Conservation (phyloP, 2,113 vertebrate genomes). For the Corydoras sp. region DNA sequence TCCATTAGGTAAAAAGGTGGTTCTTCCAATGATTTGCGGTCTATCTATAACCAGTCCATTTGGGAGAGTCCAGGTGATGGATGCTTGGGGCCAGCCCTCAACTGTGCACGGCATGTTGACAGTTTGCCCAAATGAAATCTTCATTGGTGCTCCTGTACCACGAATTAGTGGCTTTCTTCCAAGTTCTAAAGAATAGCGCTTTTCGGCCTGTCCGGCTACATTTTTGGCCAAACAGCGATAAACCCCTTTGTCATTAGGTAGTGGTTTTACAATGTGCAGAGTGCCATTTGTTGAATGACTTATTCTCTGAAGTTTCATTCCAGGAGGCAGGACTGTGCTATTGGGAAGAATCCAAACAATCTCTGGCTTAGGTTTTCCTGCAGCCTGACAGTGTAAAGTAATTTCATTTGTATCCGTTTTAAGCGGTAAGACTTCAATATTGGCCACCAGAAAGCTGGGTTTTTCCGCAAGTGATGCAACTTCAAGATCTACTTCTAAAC, state of each 20-base stretch:
- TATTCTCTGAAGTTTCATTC: conserved; percentile 60
- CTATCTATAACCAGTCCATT: conserved; percentile 64
- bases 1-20: conserved; percentile 58
- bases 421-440: conserved; percentile 66
- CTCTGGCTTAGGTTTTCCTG: conserved; percentile 66
- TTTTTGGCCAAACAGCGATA: conserved; percentile 71
- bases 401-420: conserved; percentile 54
- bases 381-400: conserved; percentile 59
- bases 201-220: conserved; percentile 70
- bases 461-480: conserved; percentile 68
- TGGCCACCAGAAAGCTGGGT: conserved; percentile 67
- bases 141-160: conserved; percentile 58
- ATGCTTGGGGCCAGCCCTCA: conserved; percentile 64
- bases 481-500: conserved; percentile 59
- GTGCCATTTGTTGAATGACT: conserved; percentile 63
- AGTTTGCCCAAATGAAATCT: conserved; percentile 61
- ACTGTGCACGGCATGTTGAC: conserved; percentile 63
- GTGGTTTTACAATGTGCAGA: conserved; percentile 55
- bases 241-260: conserved; percentile 62
- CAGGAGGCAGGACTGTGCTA: conserved; percentile 58
- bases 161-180: conserved; percentile 66
- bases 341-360: conserved; percentile 70
- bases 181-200: conserved; percentile 62
- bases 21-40: conserved; percentile 57
- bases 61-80: conserved; percentile 67